phyloP scores from a whole-genome alignment of 2,797 vertebrate species.

The Gymnoscopelus microlampas region DNA sequence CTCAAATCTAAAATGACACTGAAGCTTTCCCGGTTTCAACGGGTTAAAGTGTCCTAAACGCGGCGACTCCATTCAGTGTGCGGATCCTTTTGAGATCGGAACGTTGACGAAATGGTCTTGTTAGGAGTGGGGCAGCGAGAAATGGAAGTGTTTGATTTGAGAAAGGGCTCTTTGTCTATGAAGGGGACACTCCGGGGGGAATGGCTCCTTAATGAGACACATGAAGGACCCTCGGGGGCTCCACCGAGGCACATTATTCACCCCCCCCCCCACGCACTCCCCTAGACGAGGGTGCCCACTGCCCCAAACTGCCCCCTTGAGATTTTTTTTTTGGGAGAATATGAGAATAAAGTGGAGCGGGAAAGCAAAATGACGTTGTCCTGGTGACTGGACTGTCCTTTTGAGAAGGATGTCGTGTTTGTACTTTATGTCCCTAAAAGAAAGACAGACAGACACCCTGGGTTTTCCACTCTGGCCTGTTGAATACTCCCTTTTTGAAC shows the following conservation, averaged over 20 bases:
- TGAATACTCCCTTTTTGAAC: no score
- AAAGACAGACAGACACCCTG: no score
- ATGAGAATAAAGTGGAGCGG: no score
- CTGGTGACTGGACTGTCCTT: no score
- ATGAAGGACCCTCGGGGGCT: constrained; percentile 71
- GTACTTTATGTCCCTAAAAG: no score
- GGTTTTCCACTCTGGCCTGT: no score
- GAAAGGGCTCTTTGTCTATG: constrained; percentile 72
- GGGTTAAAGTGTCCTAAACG: constrained; percentile 9
- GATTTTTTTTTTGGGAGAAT: no score
- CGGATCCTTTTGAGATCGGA: constrained; percentile 34
- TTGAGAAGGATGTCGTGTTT: no score
- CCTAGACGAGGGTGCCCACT: constrained; percentile 22
- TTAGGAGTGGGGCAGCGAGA: constrained; percentile 20
- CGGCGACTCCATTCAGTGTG: constrained; percentile 21
- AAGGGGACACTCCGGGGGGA: constrained; percentile 70
- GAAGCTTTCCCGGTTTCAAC: no score
- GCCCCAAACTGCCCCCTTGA: no score
- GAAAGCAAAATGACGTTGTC: no score
- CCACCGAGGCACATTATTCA: constrained; percentile 78
- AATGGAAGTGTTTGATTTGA: constrained; percentile 43
- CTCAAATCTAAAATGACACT: no score
- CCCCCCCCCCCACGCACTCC: constrained; percentile 65
- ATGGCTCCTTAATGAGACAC: constrained; percentile 81
- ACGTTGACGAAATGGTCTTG: constrained; percentile 37